Percentiles rank a stretch among this genome's conserved stretches.
These are phyloP conservation scores for Alligator sinensis DNA, from an alignment of 2,113 vertebrate genomes.

Conservation along the genomic window DNA sequence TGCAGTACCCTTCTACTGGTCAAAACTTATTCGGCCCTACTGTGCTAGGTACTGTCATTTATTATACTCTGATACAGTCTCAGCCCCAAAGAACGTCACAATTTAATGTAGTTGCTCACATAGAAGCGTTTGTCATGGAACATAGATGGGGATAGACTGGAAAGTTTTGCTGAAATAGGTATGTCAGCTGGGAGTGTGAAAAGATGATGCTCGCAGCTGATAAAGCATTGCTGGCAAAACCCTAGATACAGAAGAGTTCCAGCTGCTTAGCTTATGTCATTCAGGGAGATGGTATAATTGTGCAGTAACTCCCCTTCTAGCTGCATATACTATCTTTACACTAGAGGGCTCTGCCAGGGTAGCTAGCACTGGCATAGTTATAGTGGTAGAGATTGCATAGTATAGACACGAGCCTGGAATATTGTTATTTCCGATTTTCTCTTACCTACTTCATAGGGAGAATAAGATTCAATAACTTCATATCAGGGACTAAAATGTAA, in stretches of 20 bases:
- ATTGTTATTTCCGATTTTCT: neutral
- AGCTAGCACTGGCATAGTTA: too few relatives aligned
- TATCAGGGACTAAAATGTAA: accelerated
- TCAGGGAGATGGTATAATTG: too few relatives aligned
- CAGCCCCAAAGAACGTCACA: neutral
- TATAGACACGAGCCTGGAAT: neutral
- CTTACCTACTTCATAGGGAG: neutral
- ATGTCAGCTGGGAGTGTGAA: too few relatives aligned
- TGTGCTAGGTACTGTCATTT: neutral
- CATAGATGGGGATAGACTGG: neutral
- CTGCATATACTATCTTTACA: too few relatives aligned
- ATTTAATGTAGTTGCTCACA: accelerated
- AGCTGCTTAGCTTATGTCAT: too few relatives aligned
- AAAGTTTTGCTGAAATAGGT: too few relatives aligned
- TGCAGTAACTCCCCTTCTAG: too few relatives aligned
- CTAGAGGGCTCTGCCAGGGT: too few relatives aligned
- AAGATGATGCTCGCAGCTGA: too few relatives aligned
- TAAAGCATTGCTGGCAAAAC: too few relatives aligned
- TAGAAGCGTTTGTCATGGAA: neutral
- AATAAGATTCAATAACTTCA: accelerated
- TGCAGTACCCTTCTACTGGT: neutral
- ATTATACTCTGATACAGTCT: neutral
- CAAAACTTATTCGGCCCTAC: neutral
- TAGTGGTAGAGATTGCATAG: too few relatives aligned
- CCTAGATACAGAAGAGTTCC: too few relatives aligned